A percentile compares a stretch with the other conserved stretches of the same genome.
These are phyloP conservation scores for Tachina lurida DNA, from an alignment of 2,888 invertebrate species.

Conservation along the genomic window DNA sequence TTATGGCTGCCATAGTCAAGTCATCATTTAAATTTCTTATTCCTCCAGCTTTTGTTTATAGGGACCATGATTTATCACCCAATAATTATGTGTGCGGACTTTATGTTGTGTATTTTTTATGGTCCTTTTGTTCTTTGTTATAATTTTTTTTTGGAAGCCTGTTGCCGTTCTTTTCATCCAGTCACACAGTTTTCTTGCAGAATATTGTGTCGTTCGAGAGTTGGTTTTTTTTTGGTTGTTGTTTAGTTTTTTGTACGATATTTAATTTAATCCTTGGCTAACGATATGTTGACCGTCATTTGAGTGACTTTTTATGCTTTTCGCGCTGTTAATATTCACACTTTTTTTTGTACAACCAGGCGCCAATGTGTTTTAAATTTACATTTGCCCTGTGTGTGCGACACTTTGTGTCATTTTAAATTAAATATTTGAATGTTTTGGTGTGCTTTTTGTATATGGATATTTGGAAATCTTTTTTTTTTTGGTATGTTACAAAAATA, in stretches of 20 bases:
- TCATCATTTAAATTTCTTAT: conserved; percentile 36
- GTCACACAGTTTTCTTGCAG: not conserved
- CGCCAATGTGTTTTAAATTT: conserved; percentile 64
- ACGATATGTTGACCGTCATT: conserved; percentile 55
- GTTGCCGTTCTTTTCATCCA: conserved; percentile 1
- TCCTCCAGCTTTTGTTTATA: not conserved
- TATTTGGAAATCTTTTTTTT: too few relatives aligned
- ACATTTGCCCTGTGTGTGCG: conserved; percentile 31
- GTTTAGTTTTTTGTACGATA: conserved; percentile 36
- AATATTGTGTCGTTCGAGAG: not conserved
- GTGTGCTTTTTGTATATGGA: not conserved
- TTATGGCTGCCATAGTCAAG: conserved; percentile 45
- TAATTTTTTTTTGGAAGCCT: not conserved
- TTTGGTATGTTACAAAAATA: too few relatives aligned
- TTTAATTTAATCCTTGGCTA: conserved; percentile 48
- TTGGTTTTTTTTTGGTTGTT: not conserved
- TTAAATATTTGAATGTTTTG: not conserved
- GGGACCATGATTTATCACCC: conserved; percentile 68
- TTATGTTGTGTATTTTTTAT: conserved; percentile 31
- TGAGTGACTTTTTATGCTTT: conserved; percentile 1
- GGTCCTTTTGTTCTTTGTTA: conserved; percentile 8
- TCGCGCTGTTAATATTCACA: conserved; percentile 40
- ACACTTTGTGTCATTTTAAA: conserved; percentile 4
- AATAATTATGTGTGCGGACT: conserved; percentile 60
- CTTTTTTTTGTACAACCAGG: conserved; percentile 44